Evolutionary conservation across 2,888 invertebrate species (phyloP).

Genomic region (Apotomis betuletana): DNA sequence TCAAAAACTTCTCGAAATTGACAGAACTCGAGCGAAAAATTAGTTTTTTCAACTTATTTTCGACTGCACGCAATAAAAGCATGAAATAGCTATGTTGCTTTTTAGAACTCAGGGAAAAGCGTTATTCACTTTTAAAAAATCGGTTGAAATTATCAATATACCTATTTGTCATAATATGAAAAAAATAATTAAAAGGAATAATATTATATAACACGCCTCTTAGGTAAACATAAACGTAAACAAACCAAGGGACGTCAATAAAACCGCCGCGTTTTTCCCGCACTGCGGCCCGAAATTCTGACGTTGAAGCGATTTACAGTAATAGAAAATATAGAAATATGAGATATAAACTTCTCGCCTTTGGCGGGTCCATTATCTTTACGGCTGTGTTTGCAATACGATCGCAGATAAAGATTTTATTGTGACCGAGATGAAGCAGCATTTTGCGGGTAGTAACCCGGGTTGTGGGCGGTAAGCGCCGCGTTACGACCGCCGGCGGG

Average conservation of each 20-base stretch:
- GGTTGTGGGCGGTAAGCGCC: slow-evolving; percentile 25
- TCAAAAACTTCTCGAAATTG: too few species aligned
- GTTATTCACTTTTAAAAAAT: too few species aligned
- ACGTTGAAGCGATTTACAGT: slow-evolving; percentile 40
- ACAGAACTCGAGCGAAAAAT: too few species aligned
- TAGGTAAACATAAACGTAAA: not conserved
- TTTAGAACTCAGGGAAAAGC: too few species aligned
- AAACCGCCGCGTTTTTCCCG: slow-evolving; percentile 6
- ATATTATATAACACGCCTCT: not conserved
- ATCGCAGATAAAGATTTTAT: slow-evolving; percentile 41
- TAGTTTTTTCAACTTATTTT: too few species aligned
- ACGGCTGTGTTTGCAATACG: slow-evolving; percentile 35
- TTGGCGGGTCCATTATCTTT: slow-evolving; percentile 41
- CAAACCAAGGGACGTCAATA: not conserved
- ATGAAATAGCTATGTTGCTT: too few species aligned
- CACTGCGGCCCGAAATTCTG: slow-evolving; percentile 18
- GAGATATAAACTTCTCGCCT: slow-evolving; percentile 42
- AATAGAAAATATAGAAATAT: slow-evolving; percentile 43
- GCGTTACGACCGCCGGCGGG: slow-evolving; percentile 9
- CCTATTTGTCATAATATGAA: too few species aligned
- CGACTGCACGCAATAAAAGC: too few species aligned
- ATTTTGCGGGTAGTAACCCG: slow-evolving; percentile 30
- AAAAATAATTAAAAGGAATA: not conserved
- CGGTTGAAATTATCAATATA: too few species aligned
- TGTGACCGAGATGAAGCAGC: slow-evolving; percentile 32